Conservation (phyloP, 2,113 vertebrate genomes). For the Sclerurus mexicanus region DNA sequence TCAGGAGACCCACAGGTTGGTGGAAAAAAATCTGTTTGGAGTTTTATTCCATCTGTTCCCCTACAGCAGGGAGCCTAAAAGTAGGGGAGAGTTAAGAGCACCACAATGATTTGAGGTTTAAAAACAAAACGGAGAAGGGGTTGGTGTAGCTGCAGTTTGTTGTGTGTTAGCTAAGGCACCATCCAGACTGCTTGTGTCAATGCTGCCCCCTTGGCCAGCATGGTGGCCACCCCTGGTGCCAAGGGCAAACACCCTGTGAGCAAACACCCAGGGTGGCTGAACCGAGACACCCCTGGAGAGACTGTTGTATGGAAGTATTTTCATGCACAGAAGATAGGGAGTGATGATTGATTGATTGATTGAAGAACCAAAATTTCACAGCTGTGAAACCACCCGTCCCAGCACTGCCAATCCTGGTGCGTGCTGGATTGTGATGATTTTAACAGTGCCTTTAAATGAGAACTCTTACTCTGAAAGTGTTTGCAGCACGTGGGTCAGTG, state of each 20-base stretch:
- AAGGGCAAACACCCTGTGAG: neutral
- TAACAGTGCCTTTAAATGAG: neutral
- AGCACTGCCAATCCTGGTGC: neutral
- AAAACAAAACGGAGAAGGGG: neutral
- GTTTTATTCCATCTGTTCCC: conserved; percentile 18
- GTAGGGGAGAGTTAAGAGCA: neutral
- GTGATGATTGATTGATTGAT: neutral
- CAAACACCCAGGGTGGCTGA: neutral
- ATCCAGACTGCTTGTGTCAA: rapidly evolving
- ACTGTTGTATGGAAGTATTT: neutral
- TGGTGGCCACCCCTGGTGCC: neutral
- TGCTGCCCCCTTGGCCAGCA: neutral
- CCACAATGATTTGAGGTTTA: neutral
- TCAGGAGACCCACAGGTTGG: neutral
- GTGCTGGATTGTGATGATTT: neutral
- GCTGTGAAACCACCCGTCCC: neutral
- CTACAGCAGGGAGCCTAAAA: neutral
- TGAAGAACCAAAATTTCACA: neutral
- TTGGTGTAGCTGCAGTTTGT: neutral
- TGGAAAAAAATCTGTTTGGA: neutral
- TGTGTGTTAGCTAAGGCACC: neutral
- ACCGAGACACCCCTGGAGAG: neutral
- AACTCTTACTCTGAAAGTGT: neutral
- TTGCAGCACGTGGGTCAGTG: neutral
- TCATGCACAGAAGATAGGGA: neutral